phyloP scores from a whole-genome alignment of 2,797 vertebrate species.

The Notamacropus eugenii region DNA sequence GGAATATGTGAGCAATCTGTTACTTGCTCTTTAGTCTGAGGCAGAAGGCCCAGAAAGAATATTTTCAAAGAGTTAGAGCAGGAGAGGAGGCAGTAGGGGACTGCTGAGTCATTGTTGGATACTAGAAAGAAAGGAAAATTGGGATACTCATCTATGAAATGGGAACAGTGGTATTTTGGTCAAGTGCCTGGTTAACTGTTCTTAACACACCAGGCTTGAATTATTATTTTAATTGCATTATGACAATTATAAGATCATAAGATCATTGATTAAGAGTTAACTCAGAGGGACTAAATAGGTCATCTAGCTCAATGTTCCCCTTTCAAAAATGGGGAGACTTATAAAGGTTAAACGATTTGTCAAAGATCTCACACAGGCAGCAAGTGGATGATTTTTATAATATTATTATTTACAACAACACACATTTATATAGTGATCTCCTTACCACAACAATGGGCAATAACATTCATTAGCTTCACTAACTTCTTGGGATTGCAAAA shows the following conservation, averaged over 20 bases:
- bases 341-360: neutral
- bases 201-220: neutral
- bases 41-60: constrained; percentile 52
- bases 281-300: neutral
- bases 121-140: constrained; percentile 9
- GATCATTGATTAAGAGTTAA: neutral
- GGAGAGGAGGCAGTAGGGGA: constrained; percentile 7
- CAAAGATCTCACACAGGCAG: neutral
- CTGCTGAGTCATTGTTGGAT: constrained; percentile 27
- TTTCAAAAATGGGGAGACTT: neutral
- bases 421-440: neutral
- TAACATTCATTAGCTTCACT: neutral
- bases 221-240: neutral
- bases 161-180: neutral
- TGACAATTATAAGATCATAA: neutral
- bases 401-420: neutral
- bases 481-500: neutral
- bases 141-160: neutral
- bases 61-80: constrained; percentile 46
- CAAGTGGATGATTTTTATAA: neutral
- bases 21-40: constrained; percentile 54
- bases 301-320: neutral
- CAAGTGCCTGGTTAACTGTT: neutral
- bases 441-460: neutral
- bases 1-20: constrained; percentile 57